These are phyloP conservation scores for Orthosia gothica DNA, from an alignment of 2,888 invertebrate species.

Conservation along the genomic window DNA sequence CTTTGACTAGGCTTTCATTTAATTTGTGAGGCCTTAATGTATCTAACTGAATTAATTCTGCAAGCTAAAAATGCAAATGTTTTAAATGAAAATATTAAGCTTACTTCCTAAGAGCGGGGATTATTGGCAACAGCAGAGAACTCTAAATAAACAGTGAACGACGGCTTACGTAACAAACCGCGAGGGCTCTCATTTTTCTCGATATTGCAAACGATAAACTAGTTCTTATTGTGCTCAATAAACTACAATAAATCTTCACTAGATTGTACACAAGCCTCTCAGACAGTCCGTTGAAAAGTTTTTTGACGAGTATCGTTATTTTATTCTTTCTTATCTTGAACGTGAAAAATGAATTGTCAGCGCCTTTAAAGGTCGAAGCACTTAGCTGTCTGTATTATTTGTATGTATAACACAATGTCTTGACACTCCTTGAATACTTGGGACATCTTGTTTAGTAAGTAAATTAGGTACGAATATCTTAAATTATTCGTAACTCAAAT, in stretches of 20 bases:
- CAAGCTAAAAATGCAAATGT: slow-evolving; percentile 12
- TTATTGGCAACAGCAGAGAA: slow-evolving; percentile 33
- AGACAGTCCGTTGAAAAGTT: slow-evolving; percentile 1
- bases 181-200: slow-evolving; percentile 31
- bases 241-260: slow-evolving; percentile 16
- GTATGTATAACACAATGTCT: slow-evolving; percentile 6
- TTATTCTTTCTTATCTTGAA: slow-evolving; percentile 9
- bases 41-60: not conserved
- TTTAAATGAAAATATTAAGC: slow-evolving; percentile 16
- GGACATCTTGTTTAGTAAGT: not conserved
- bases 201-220: slow-evolving; percentile 52
- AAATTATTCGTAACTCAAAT: not conserved
- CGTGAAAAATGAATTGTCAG: slow-evolving; percentile 7
- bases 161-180: slow-evolving; percentile 39
- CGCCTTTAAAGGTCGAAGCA: slow-evolving; percentile 1
- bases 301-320: not conserved
- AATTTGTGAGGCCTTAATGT: not conserved
- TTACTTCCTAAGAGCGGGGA: slow-evolving; percentile 12
- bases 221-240: slow-evolving; percentile 41
- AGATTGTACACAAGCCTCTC: not conserved
- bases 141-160: slow-evolving; percentile 42
- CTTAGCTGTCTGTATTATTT: slow-evolving; percentile 9
- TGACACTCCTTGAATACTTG: not conserved
- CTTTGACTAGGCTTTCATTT: not conserved
- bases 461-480: not conserved